Base-by-base conservation (phyloP, 1,140 invertebrate genomes). In the Andricus grossulariae region DNA sequence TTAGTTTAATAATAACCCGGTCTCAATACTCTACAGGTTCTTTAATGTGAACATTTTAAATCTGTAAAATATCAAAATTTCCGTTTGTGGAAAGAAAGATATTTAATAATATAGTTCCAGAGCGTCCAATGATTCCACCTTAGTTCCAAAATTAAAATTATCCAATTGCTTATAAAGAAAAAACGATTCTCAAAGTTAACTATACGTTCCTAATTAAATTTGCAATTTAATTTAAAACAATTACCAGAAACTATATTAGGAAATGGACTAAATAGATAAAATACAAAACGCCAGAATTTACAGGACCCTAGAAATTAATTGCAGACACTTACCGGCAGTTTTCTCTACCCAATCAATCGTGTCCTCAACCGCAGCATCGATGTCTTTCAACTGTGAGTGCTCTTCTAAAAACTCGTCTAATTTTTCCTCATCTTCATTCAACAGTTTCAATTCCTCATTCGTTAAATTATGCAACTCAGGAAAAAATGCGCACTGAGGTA, bases 361-460 rank as follows among this genome's bases (percentile, higher is more conserved):
- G 77, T 95, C 94, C 85, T 96, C 95, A 1, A 96, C 93, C 60
- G 93, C 92, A 74, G 93, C 87, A 81, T 96, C 94, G 57, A 95
- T 90, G 84, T 95, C 94, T 81, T 93, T 92, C 18, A 95, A 87
- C 80, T 94, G 91, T 13, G 94, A 93, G 86, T 94, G 92, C 78
- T 93, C 93, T 84, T 95, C 94, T 54, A 96, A 88, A 80, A 95
- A 94, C 84, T 95, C 95, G 78, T 95, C 93, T 84, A 95, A 91
- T 75, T 92, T 92, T 72, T 96, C 95, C 2, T 93, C 91, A 90
- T 94, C 94, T 50, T 94, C 93, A 79, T 93, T 92, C 10, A 96
- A 91, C 80, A 93, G 93, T 83, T 94, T 92, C 52, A 97, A 89
- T 87, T 96, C 95, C 71, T 95, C 94, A 76, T 94, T 91, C 11